These are phyloP conservation scores for Agonopterix alstromeriana DNA, from an alignment of 2,888 invertebrate genomes.

Conservation along the genomic window DNA sequence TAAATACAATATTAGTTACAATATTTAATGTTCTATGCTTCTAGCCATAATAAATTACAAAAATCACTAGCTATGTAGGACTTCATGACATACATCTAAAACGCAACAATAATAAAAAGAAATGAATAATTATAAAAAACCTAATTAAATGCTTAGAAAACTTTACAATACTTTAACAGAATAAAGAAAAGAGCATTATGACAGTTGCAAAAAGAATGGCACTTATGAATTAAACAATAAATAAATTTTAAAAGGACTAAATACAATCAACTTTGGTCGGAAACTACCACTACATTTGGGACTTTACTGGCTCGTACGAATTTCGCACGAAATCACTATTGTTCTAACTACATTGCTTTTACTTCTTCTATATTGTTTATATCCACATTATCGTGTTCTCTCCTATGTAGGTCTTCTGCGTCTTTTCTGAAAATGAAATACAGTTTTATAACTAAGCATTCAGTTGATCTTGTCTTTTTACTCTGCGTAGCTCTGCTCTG, in stretches of 20 bases:
- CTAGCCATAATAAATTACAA: constrained; percentile 21
- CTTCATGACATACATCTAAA: constrained; percentile 25
- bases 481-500: too few species aligned
- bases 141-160: neutral
- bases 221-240: constrained; percentile 27
- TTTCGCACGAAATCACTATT: constrained; percentile 7
- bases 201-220: constrained; percentile 22
- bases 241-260: constrained; percentile 13
- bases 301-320: constrained; percentile 25
- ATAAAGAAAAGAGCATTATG: neutral
- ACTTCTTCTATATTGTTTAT: constrained; percentile 52
- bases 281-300: constrained; percentile 68
- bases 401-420: constrained; percentile 60
- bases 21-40: constrained; percentile 12
- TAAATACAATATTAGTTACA: too few species aligned
- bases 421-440: constrained; percentile 48
- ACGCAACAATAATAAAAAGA: constrained; percentile 18
- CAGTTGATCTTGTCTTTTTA: too few species aligned
- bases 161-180: too few species aligned
- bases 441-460: too few species aligned
- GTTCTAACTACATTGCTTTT: constrained; percentile 49
- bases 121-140: neutral
- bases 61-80: constrained; percentile 54
- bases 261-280: constrained; percentile 66
- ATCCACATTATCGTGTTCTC: constrained; percentile 41